These are phyloP conservation scores for Ptilorrhoa leucosticta DNA, from an alignment of 2,113 vertebrate species.

Conservation along the genomic window DNA sequence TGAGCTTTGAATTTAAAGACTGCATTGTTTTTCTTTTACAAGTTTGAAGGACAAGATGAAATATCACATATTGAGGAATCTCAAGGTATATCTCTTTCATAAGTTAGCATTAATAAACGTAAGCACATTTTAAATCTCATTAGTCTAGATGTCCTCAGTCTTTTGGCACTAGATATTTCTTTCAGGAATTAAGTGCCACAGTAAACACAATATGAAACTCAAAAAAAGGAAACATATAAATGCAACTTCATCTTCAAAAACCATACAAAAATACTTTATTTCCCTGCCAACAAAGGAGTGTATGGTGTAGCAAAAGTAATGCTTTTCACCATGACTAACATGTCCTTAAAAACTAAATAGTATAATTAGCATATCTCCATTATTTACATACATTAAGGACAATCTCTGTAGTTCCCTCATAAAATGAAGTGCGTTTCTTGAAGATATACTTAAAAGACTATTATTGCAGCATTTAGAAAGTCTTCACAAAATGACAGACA, in stretches of 20 bases:
- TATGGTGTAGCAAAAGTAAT: neutral
- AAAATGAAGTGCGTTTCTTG: conserved; percentile 41
- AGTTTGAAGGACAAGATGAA: conserved; percentile 20
- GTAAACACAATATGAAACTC: neutral
- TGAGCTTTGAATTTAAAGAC: neutral
- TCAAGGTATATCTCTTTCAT: neutral
- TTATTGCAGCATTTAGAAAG: conserved; percentile 33
- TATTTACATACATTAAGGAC: conserved; percentile 30
- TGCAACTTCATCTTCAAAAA: conserved; percentile 21
- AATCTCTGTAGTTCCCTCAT: conserved; percentile 25
- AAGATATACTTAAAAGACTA: conserved; percentile 26
- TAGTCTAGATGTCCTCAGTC: neutral
- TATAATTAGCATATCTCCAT: conserved; percentile 40
- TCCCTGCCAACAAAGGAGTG: neutral
- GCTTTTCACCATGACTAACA: conserved; percentile 29
- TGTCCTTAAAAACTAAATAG: conserved; percentile 2
- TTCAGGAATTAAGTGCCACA: conserved; percentile 35
- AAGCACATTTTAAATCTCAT: neutral
- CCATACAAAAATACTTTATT: neutral
- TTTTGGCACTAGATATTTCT: conserved; percentile 15
- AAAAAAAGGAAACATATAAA: neutral
- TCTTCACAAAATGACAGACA: conserved; percentile 20
- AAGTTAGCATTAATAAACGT: conserved; percentile 7
- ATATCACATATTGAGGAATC: neutral
- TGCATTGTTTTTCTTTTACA: neutral